Evolutionary conservation across 2,888 invertebrate species (phyloP), one percentile per base, ranked within the genome.

Genomic region (Polyploca ridens): DNA sequence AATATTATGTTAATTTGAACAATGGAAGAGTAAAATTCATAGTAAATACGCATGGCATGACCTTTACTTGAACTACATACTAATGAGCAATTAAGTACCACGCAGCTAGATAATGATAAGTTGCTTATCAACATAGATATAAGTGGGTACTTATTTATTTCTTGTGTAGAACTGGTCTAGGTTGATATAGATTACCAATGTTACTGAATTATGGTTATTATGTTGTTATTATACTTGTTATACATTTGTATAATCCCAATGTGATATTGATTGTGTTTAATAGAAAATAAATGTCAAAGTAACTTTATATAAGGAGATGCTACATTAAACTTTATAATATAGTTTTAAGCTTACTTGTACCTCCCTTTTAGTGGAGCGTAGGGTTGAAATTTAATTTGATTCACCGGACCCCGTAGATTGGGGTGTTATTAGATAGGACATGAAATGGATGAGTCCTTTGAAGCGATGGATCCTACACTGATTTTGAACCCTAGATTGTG

Each of bases 51-150:
- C 14, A 14, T 46, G 14, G 38, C 4, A 14, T 46, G 14, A n/a
- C 44, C 44, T 46, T 46, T 14, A 46, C 44, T 46, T 46, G 44
- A 46, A 46, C 44, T 46, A 46, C 44, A 46, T 46, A 46, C 44
- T 46, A 46, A 46, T 14, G 41, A 13, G 41, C 13, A 13, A 44
- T 46, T 46, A 46, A 13, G n/a, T 14, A 5, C n/a, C 44, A 3
- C 14, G 44, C 14, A 46, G n/a, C n/a, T 46, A 46, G 44, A 46
- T 46, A 46, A 46, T 5, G 14, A 46, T 46, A 14, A 14, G 14
- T 46, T 13, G 14, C 41, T 46, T 14, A 14, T 14, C 14, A 13
- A 14, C 14, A 46, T 14, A 46, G 14, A n/a, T n/a, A 14, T 4
- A 44, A 14, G 44, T 44, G 14, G 14, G 44, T 44, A 44, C n/a